Base-by-base conservation (phyloP, 2,888 invertebrate species). In the Caenorhabditis wallacei region DNA sequence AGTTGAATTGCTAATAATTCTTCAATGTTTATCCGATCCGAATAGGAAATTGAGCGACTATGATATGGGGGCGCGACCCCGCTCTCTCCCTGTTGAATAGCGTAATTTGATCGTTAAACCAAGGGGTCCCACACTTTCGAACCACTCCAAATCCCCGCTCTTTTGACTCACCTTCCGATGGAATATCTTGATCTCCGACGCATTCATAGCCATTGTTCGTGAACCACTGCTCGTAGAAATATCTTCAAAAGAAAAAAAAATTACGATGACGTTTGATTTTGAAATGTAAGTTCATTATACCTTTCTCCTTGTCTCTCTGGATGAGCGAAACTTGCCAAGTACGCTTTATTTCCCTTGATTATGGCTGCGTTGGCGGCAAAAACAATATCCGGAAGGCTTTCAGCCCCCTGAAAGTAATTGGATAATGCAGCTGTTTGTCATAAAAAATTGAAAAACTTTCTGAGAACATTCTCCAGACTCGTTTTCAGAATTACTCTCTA, bases 321-420 rank as follows among this genome's bases (percentile, higher is more conserved):
- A 66, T 91, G 88, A 5, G 86, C 85, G 59, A 91, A 91, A 69
- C 91, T 90, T n/a, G 91, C 87, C 18, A 91, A 64, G 72, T 90
- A 92, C 7, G 91, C 91, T 57, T 82, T 84, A 61, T 89, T 89
- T 48, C 88, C 88, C n/a, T 88, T 84, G 20, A 91, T 84, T 18
- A 90, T 88, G 18, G 90, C 91, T 8, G 91, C 91, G 74, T 91
- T 91, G 3, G 91, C 91, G 11, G 90, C 84, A 69, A 92, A 91
- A 35, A 92, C 91, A 84, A 91, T 86, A 75, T 91, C 91, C 5
- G 91, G 91, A 37, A 88, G 88, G 59, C 87, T 83, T 66, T 87
- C 87, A 20, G 90, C 89, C 20, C 88, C 89, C 90, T 90, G 68
- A 84, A 88, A 40, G 16, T 40, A 40, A 40, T 40, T 46, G 13